Evolutionary conservation across 2,797 vertebrate species (phyloP).

Genomic region (Poeciliopsis infans): DNA sequence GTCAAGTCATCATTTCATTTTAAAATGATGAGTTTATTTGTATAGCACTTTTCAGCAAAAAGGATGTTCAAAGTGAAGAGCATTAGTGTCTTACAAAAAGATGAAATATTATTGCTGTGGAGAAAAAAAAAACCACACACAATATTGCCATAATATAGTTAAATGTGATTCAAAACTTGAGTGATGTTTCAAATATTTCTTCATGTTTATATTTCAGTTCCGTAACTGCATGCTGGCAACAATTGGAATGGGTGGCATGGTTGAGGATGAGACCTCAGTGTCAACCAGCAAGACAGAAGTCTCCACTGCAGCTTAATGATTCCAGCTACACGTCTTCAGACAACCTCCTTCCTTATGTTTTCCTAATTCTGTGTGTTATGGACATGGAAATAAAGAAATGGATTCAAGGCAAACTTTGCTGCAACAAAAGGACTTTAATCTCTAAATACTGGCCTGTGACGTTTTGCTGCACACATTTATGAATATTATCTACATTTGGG

Average conservation of each 20-base stretch:
- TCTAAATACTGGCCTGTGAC: background rate
- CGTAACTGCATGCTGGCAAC: slow-evolving; percentile 85
- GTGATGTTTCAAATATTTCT: background rate
- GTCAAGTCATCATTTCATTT: too few species aligned
- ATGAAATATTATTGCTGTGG: background rate
- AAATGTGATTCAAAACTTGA: background rate
- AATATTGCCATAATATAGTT: background rate
- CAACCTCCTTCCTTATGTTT: slow-evolving; percentile 16
- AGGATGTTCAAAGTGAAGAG: background rate
- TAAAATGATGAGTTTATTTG: too few species aligned
- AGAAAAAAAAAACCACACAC: too few species aligned
- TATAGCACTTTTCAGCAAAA: too few species aligned
- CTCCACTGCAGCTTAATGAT: slow-evolving; percentile 70
- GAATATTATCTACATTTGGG: slow-evolving; percentile 1
- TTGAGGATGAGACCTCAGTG: slow-evolving; percentile 82
- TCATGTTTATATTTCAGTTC: slow-evolving; percentile 71
- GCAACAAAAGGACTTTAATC: slow-evolving; percentile 27
- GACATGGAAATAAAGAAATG: slow-evolving; percentile 25
- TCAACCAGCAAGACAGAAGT: slow-evolving; percentile 87
- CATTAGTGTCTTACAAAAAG: background rate
- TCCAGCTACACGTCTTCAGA: background rate
- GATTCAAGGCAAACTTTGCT: slow-evolving; percentile 11
- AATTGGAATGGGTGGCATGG: slow-evolving; percentile 83
- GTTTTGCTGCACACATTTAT: slow-evolving; percentile 12
- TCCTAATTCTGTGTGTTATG: slow-evolving; percentile 20